Evolutionary conservation across 35 echinoderm and acorn worm species (phyloP).

Genomic region (Stichopus chloronotus): DNA sequence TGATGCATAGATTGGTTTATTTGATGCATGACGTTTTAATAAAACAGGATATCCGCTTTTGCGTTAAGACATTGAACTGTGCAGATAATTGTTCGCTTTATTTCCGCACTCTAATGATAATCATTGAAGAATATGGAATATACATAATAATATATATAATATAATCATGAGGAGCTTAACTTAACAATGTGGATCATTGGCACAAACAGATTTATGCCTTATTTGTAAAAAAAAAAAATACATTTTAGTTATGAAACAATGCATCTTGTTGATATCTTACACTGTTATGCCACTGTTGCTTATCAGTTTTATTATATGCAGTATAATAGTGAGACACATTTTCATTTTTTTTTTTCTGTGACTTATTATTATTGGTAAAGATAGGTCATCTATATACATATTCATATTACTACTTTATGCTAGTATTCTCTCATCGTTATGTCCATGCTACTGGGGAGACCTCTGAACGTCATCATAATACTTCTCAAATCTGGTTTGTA

Average conservation of each 20-base stretch:
- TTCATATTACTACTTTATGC: slow-evolving; percentile 16
- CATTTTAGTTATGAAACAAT: not conserved
- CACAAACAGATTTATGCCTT: slow-evolving; percentile 6
- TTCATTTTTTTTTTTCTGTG: not conserved
- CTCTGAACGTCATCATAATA: not conserved
- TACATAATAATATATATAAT: not conserved
- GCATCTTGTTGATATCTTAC: not conserved
- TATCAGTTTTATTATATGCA: slow-evolving; percentile 20
- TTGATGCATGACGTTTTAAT: not conserved
- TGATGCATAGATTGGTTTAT: not conserved
- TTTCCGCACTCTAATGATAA: slow-evolving; percentile 8
- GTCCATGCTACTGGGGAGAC: not conserved
- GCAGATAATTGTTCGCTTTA: not conserved
- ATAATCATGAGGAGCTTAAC: not conserved
- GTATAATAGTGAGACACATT: slow-evolving; percentile 33
- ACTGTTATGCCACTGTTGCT: slow-evolving; percentile 2
- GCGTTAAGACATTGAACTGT: not conserved
- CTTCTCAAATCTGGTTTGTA: slow-evolving; percentile 11
- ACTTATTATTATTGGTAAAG: slow-evolving; percentile 16
- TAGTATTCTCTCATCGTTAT: not conserved
- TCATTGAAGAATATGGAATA: not conserved
- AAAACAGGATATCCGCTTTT: not conserved
- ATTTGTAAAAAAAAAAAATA: not conserved
- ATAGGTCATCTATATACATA: not conserved
- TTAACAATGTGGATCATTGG: slow-evolving; percentile 1